Conservation (phyloP, 1,140 invertebrate genomes). For the Grapholita molesta region DNA sequence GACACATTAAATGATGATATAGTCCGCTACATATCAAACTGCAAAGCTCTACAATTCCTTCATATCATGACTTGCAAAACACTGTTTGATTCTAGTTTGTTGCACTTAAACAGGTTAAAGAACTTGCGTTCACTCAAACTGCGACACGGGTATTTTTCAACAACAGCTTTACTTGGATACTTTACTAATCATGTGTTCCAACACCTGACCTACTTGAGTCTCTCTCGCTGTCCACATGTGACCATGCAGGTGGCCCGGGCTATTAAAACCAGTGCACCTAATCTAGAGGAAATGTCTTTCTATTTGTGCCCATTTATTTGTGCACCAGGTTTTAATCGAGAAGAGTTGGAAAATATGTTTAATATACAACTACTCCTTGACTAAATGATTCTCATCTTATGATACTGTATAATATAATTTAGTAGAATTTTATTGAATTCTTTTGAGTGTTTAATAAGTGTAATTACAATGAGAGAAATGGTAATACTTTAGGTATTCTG, state of each 20-base stretch:
- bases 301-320: constrained; percentile 75
- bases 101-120: constrained; percentile 67
- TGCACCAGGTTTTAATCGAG: constrained; percentile 66
- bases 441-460: not conserved
- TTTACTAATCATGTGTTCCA: constrained; percentile 74
- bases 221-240: constrained; percentile 74
- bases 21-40: constrained; percentile 69
- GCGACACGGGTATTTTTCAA: constrained; percentile 75
- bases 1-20: constrained; percentile 76
- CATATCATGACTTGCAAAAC: constrained; percentile 78
- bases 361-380: constrained; percentile 73
- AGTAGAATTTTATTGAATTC: not conserved
- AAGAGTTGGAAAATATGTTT: constrained; percentile 73
- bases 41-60: constrained; percentile 61
- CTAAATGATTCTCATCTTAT: constrained; percentile 34
- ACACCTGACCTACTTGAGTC: constrained; percentile 68
- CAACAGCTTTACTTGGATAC: constrained; percentile 68
- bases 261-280: constrained; percentile 72
- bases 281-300: constrained; percentile 74
- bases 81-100: constrained; percentile 74
- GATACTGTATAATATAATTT: not conserved
- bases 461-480: not conserved
- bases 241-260: constrained; percentile 71
- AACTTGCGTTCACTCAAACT: constrained; percentile 73
- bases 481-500: constrained; percentile 1